These are phyloP conservation scores for Sipha flava DNA, from an alignment of 1,140 invertebrate species.

Conservation along the genomic window DNA sequence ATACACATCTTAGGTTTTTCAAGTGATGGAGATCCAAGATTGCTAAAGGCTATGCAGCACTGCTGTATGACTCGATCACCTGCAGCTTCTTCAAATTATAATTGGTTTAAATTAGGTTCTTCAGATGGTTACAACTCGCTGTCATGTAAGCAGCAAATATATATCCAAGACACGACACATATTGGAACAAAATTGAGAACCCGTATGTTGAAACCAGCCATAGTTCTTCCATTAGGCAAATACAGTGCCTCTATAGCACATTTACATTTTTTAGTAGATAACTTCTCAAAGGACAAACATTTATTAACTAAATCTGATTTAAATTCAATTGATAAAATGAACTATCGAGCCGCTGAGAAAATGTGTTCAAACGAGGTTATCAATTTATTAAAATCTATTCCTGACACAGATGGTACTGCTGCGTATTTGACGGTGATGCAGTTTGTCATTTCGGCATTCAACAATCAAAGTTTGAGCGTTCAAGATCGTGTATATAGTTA, in stretches of 20 bases:
- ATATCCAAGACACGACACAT: not conserved
- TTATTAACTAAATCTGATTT: not conserved
- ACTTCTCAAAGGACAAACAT: not conserved
- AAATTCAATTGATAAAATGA: not conserved
- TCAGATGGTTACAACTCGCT: not conserved
- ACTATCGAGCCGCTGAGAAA: not conserved
- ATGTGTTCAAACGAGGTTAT: not conserved
- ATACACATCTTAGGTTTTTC: not conserved
- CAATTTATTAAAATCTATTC: not conserved
- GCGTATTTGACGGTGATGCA: too few species aligned
- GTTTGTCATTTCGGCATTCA: too few species aligned
- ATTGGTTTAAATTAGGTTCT: not conserved
- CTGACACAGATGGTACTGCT: not conserved
- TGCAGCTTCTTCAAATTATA: not conserved
- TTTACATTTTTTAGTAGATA: not conserved
- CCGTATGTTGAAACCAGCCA: not conserved
- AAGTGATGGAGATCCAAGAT: not conserved
- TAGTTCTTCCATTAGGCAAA: not conserved
- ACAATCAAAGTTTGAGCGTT: too few species aligned
- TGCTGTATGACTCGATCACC: too few species aligned
- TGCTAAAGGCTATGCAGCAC: too few species aligned
- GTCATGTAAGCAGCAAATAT: not conserved
- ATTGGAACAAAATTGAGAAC: not conserved
- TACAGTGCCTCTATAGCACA: not conserved
- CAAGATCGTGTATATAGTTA: too few species aligned